Base-by-base conservation (phyloP, 2,113 vertebrate genomes). In the Lepisosteus oculatus region DNA sequence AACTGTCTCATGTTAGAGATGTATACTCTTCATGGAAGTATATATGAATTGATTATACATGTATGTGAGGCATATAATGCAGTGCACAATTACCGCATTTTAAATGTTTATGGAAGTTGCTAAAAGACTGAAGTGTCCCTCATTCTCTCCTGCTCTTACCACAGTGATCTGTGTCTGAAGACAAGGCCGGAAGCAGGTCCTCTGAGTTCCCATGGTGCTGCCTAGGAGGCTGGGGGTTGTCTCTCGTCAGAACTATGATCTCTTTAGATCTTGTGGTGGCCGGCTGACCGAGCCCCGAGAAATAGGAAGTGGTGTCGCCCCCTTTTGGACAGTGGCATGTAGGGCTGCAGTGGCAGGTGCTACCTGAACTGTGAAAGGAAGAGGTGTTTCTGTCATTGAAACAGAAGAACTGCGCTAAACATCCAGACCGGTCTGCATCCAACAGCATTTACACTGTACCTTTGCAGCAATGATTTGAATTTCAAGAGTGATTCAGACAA, bases 231-330 rank as follows among this genome's bases (percentile, higher is more conserved):
- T 81, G 80, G 55, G 67, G 55, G 73, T 72, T 70, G 61, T 91
- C 88, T 75, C 82, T 77, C 67, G 77, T 81, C 68, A 85, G 84
- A 63, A 87, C 72, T 7, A 85, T 68, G 0, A 81, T 85, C 73
- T 87, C 87, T 72, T 85, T 88, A 74, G 80, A 69, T 68, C 79
- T 83, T 62, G 70, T 41, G 54, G 67, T 3, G 45, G 69, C 71
- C 0, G 47, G 51, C 5, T 76, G 68, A 77, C 83, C 78, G 55
- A 55, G 68, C 43, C 77, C 76, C 47, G 81, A 75, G 72, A 81
- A 78, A n/a, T 72, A 78, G 69, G 77, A 81, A 55, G 76, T 82
- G 80, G 80, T 72, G 61, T 84, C 85, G 75, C 77, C 77, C 42
- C 45, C 79, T 73, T 78, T 62, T 57, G 76, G 62, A 76, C 86